Percentiles rank a stretch among this genome's conserved stretches.
These are phyloP conservation scores for Ormyrus labotus DNA, from an alignment of 2,888 invertebrate species.

Conservation along the genomic window DNA sequence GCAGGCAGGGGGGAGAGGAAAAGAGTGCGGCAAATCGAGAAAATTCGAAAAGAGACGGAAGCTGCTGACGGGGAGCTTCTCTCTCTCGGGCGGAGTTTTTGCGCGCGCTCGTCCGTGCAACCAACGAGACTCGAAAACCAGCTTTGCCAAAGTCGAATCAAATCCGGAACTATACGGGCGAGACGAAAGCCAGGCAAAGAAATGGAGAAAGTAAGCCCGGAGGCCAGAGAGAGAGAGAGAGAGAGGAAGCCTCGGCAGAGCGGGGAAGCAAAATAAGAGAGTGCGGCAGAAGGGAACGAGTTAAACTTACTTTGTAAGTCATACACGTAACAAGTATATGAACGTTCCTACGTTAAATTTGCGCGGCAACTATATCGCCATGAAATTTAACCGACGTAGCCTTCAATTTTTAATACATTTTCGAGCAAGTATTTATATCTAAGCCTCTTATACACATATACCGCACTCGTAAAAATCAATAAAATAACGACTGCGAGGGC, in stretches of 20 bases:
- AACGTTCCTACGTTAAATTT: conserved; percentile 1
- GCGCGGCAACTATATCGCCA: conserved; percentile 8
- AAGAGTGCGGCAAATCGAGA: conserved; percentile 27
- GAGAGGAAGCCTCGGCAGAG: not conserved
- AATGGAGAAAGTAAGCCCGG: conserved; percentile 22
- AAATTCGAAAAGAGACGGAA: conserved; percentile 48
- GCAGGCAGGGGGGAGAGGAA: conserved; percentile 6
- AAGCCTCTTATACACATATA: no score
- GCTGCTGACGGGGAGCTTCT: conserved; percentile 30
- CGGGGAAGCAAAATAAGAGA: conserved; percentile 43
- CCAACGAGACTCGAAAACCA: conserved; percentile 28
- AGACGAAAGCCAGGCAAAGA: conserved; percentile 9
- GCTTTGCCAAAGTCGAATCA: conserved; percentile 54
- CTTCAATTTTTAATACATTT: no score
- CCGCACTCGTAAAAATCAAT: no score
- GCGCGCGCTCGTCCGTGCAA: not conserved
- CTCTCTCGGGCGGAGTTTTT: conserved; percentile 34
- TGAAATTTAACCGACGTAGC: not conserved
- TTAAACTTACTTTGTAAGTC: conserved; percentile 44
- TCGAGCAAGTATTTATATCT: no score
- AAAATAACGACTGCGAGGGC: no score
- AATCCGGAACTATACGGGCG: conserved; percentile 31
- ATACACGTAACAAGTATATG: conserved; percentile 24
- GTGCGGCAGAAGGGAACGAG: conserved; percentile 45
- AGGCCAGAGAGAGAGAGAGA: not conserved